Evolutionary conservation across 2,113 vertebrate species (phyloP).

Genomic region (Indicator indicator): DNA sequence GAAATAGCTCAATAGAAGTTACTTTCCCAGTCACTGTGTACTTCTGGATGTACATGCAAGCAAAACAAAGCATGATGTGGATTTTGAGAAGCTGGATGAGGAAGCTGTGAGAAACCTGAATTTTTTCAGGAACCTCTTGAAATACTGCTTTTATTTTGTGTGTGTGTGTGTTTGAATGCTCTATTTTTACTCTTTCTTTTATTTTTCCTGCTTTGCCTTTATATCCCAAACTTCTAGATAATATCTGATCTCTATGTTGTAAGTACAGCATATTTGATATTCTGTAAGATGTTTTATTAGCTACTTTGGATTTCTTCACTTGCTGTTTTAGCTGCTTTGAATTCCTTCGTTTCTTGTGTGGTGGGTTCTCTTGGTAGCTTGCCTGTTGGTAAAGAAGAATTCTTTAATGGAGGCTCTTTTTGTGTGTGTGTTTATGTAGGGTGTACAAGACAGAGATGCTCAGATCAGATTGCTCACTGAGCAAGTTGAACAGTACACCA

Average conservation of each 20-base stretch:
- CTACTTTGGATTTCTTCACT: background rate
- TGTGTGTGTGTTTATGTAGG: conserved; percentile 67
- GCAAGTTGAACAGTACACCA: conserved; percentile 90
- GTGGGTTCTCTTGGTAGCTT: background rate
- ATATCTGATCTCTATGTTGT: conserved; percentile 82
- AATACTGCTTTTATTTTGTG: background rate
- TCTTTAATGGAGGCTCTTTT: background rate
- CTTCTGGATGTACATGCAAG: background rate
- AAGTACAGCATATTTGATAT: conserved; percentile 61
- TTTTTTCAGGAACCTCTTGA: background rate
- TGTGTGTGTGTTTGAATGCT: background rate
- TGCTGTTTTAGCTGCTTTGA: background rate
- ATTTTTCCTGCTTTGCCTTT: conserved; percentile 52
- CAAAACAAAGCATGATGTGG: background rate
- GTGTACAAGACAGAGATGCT: conserved; percentile 89
- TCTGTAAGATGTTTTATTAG: background rate
- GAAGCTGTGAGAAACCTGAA: background rate
- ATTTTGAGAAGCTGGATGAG: background rate
- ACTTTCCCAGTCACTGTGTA: background rate
- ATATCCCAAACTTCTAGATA: conserved; percentile 73
- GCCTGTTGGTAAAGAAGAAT: background rate
- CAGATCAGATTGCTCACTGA: conserved; percentile 91
- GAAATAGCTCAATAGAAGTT: background rate
- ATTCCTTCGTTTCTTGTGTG: background rate
- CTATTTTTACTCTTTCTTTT: conserved; percentile 30